Conservation (phyloP, 2,888 invertebrate genomes). For the Drosophila sordidula region DNA sequence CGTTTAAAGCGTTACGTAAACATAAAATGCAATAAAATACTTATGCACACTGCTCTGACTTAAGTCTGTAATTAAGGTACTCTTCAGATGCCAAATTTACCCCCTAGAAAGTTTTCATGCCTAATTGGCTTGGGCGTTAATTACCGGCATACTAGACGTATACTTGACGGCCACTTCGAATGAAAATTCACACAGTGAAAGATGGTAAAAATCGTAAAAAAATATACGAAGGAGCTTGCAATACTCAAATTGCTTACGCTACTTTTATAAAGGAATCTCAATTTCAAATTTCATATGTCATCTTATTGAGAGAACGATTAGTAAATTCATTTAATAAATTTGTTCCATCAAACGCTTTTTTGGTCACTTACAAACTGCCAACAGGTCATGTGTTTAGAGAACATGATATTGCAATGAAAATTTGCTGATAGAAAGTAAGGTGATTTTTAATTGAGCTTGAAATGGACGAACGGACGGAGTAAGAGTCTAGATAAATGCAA, state of each 20-base stretch:
- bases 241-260: neutral
- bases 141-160: conserved; percentile 32
- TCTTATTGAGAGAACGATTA: conserved; percentile 68
- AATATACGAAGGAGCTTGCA: conserved; percentile 33
- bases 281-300: conserved; percentile 83
- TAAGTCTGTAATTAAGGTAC: conserved; percentile 6
- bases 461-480: conserved; percentile 36
- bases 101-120: neutral
- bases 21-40: conserved; percentile 49
- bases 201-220: conserved; percentile 84
- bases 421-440: conserved; percentile 29
- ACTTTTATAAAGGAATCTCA: conserved; percentile 30
- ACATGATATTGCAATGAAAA: conserved; percentile 40
- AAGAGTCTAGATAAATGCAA: conserved; percentile 24
- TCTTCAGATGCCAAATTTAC: neutral
- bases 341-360: conserved; percentile 16
- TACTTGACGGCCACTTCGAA: conserved; percentile 74
- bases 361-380: conserved; percentile 48
- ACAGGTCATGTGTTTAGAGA: conserved; percentile 24
- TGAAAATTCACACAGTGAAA: conserved; percentile 82
- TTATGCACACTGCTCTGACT: neutral
- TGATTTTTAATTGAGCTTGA: conserved; percentile 11
- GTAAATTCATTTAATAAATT: conserved; percentile 45
- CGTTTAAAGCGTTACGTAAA: conserved; percentile 61
- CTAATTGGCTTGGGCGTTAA: conserved; percentile 19